Evolutionary conservation across 1,140 invertebrate genomes (phyloP), one percentile per base, ranked within the genome.

Genomic region (Nephotettix cincticeps): DNA sequence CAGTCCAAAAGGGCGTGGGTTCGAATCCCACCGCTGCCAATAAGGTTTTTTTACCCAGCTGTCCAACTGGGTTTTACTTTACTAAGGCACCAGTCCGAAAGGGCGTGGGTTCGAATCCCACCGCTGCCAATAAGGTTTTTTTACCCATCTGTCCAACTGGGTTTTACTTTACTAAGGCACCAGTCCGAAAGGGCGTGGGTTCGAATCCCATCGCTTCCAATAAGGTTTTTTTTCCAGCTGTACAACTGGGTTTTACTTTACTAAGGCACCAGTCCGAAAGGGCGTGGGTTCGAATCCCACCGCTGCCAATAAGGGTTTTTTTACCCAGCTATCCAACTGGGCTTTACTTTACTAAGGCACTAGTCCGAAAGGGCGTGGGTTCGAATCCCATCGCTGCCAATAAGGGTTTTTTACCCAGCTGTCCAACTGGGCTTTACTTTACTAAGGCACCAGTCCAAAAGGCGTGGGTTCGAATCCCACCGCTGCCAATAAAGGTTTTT

Each of bases 261-360:
- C n/a, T n/a, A n/a, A 90, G 88, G 87, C 88, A 89, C 86, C 87
- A 89, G 86, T 90, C 88, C 86, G 88, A 87, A 90, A 89, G 86
- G 88, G 88, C 87, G 87, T 90, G 88, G 88, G 88, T 90, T 88
- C 87, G 88, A 89, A 90, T 89, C 86, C 88, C 88, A 88, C 89
- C 88, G 86, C 88, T 89, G 87, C 89, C 86, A 88, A 43, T 43
- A n/a, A n/a, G n/a, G n/a, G n/a, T n/a, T n/a, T n/a, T n/a, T n/a
- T n/a, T n/a, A n/a, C n/a, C n/a, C n/a, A n/a, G n/a, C n/a, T n/a
- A n/a, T n/a, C n/a, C n/a, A n/a, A n/a, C n/a, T n/a, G n/a, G n/a
- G n/a, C n/a, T n/a, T n/a, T n/a, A n/a, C n/a, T n/a, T n/a, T n/a
- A n/a, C n/a, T n/a, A n/a, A 90, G 88, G 87, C 88, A 89, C 86